These are phyloP conservation scores for Charanyca ferruginea DNA, from an alignment of 2,888 invertebrate genomes.

Conservation along the genomic window DNA sequence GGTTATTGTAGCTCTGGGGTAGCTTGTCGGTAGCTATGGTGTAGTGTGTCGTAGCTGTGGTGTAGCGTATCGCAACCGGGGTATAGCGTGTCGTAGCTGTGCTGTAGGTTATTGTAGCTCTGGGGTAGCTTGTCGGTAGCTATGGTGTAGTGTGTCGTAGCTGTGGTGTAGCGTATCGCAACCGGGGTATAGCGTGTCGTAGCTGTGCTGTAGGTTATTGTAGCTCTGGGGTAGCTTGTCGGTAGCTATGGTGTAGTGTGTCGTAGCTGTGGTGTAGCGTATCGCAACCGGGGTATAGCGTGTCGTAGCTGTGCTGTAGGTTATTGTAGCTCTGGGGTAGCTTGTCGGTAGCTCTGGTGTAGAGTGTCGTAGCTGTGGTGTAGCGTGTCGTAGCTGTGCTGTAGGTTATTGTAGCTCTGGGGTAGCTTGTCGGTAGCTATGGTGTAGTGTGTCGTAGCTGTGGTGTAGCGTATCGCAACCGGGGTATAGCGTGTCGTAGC, in stretches of 20 bases:
- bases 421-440: too few species aligned
- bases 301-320: background rate
- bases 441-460: too few species aligned
- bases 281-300: too few species aligned
- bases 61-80: background rate
- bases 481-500: too few species aligned
- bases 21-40: background rate
- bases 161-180: background rate
- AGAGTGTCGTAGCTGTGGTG: too few species aligned
- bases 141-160: background rate
- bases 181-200: background rate
- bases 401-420: too few species aligned
- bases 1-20: background rate
- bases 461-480: too few species aligned
- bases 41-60: background rate
- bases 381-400: too few species aligned
- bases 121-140: background rate
- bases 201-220: background rate
- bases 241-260: background rate
- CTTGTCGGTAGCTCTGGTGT: too few species aligned
- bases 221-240: background rate
- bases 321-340: too few species aligned
- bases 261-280: background rate
- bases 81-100: background rate
- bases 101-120: background rate